These are phyloP conservation scores for Circaetus cinerascens DNA, from an alignment of 2,113 vertebrate species.

Conservation along the genomic window DNA sequence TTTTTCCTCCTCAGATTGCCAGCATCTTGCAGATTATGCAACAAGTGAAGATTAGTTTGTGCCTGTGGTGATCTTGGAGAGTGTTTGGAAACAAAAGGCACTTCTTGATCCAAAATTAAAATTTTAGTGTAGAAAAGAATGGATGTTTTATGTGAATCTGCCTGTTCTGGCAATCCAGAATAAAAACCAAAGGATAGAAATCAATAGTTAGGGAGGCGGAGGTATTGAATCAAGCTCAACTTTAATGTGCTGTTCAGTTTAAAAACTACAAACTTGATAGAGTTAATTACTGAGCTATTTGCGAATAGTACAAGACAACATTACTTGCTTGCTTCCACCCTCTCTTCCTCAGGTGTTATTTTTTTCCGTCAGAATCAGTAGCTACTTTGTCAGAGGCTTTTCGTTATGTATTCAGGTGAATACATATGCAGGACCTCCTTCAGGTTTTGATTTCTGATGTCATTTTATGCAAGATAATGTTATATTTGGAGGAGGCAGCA, in stretches of 20 bases:
- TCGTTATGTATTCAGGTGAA: background rate
- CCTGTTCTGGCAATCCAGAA: background rate
- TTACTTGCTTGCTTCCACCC: background rate
- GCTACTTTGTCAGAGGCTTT: background rate
- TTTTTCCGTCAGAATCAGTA: background rate
- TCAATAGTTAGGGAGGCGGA: background rate
- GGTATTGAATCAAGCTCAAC: background rate
- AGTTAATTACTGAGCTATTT: background rate
- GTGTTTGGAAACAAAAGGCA: slow-evolving; percentile 25
- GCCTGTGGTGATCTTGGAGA: slow-evolving; percentile 41
- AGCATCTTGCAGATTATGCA: slow-evolving; percentile 61
- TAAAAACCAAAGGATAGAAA: background rate
- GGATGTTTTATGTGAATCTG: background rate
- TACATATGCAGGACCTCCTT: background rate
- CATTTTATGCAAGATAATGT: background rate
- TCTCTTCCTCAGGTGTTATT: background rate
- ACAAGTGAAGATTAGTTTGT: slow-evolving; percentile 54
- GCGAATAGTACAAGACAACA: background rate
- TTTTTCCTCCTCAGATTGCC: background rate
- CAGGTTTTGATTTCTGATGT: background rate
- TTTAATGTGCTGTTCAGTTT: background rate
- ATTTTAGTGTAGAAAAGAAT: slow-evolving; percentile 19
- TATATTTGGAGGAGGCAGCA: background rate
- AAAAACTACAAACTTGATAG: background rate
- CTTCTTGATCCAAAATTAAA: slow-evolving; percentile 15